Evolutionary conservation across 2,113 vertebrate genomes (phyloP), one percentile per base, ranked within the genome.

Genomic region (Nibea albiflora): DNA sequence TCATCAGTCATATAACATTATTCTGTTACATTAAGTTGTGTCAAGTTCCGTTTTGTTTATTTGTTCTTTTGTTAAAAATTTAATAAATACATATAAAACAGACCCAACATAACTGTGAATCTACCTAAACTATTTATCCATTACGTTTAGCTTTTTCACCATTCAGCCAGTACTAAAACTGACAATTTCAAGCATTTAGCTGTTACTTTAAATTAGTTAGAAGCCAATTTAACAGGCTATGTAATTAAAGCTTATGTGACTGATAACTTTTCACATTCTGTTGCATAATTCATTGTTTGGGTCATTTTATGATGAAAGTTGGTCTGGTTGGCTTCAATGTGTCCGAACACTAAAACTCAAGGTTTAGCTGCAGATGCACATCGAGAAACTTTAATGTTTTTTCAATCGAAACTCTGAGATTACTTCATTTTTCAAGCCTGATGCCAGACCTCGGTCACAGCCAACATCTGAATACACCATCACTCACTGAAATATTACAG

Each of bases 381-480:
- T 91, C 88, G 75, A 85, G 80, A 76, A 71, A 76, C 67, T 50
- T 78, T 86, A 79, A 73, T 87, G 88, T 90, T 90, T 90, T 88
- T 90, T 71, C 83, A 83, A 81, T 92, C 80, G 79, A 73, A 85
- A 89, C 86, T 93, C 90, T 85, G 73, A 76, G 80, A 92, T 93
- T 76, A 93, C 91, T 88, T 94, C 90, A 92, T 83, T 82, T 66
- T 84, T 46, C 42, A 22, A 88, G 78, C 81, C 4, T 46, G 0
- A 49, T 20, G 89, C 91, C 93, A 94, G 88, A 90, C 58, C 65
- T 61, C 62, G 75, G 86, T 92, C 88, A 89, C 89, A 90, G 86
- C 91, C 91, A 88, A 88, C 85, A 86, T 89, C 75, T 85, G 89
- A 89, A 87, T 85, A 83, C 88, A 83, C 85, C 89, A 85, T 87